Evolutionary conservation across 2,888 invertebrate genomes (phyloP).

Genomic region (Phasia obesa): DNA sequence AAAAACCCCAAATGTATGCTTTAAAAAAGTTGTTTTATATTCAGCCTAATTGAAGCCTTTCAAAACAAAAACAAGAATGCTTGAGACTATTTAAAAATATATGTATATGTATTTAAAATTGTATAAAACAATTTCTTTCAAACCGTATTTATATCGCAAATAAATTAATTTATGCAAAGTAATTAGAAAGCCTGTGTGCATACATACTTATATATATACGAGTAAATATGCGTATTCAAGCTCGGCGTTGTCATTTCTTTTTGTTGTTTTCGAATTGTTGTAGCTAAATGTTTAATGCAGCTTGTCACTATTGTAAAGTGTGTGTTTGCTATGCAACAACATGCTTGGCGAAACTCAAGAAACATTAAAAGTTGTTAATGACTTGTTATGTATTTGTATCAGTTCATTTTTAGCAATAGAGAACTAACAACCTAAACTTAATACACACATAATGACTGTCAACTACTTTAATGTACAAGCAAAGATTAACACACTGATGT

Average conservation of each 20-base stretch:
- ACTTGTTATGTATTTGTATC: slow-evolving; percentile 65
- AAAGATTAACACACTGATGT: background rate
- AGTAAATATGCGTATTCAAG: background rate
- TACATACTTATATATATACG: too few relatives aligned
- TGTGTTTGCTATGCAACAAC: slow-evolving; percentile 11
- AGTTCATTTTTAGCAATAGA: slow-evolving; percentile 41
- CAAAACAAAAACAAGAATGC: slow-evolving; percentile 29
- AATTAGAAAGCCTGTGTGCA: background rate
- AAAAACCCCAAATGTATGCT: slow-evolving; percentile 51
- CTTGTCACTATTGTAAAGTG: slow-evolving; percentile 55
- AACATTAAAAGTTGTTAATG: slow-evolving; percentile 70
- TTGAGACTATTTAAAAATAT: background rate
- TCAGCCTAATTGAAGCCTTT: too few relatives aligned
- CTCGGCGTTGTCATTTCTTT: slow-evolving; percentile 40
- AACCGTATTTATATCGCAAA: background rate
- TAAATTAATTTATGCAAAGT: too few relatives aligned
- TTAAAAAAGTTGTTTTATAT: slow-evolving; percentile 31
- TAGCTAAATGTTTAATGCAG: slow-evolving; percentile 43
- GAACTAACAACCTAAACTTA: slow-evolving; percentile 22
- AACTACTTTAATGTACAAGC: background rate
- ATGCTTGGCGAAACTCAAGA: slow-evolving; percentile 52
- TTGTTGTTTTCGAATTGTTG: slow-evolving; percentile 51
- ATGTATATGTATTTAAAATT: background rate
- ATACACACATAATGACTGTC: slow-evolving; percentile 40
- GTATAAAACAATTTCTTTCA: too few relatives aligned